These are phyloP conservation scores for Clunio marinus DNA, from an alignment of 2,888 invertebrate genomes.

Conservation along the genomic window DNA sequence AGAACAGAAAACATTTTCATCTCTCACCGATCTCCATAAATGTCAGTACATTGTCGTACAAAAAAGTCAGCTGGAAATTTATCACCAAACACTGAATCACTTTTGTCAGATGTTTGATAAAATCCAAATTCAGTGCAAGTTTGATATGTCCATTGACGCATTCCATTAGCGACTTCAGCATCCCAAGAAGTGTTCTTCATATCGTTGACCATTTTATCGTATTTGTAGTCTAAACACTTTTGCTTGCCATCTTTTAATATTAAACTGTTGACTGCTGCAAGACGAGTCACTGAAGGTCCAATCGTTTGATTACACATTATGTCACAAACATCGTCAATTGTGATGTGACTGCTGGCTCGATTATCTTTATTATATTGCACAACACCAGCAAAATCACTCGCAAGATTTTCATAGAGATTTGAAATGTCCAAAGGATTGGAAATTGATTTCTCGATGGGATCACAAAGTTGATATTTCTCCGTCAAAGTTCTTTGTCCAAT, in stretches of 20 bases:
- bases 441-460: constrained; percentile 63
- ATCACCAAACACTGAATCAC: constrained; percentile 63
- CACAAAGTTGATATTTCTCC: constrained; percentile 71
- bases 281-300: constrained; percentile 61
- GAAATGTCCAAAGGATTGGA: constrained; percentile 62
- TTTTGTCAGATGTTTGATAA: constrained; percentile 75
- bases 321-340: constrained; percentile 76
- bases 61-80: constrained; percentile 73
- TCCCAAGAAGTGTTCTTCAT: constrained; percentile 66
- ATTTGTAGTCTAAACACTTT: constrained; percentile 79
- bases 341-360: constrained; percentile 67
- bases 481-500: constrained; percentile 63
- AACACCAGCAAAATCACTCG: constrained; percentile 81
- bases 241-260: constrained; percentile 62
- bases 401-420: constrained; percentile 76
- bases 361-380: constrained; percentile 96
- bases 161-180: constrained; percentile 62
- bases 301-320: constrained; percentile 63
- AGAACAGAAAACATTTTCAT: too few species aligned
- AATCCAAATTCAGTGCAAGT: constrained; percentile 96
- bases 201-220: constrained; percentile 67
- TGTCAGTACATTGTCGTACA: constrained; percentile 73
- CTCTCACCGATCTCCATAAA: constrained; percentile 76
- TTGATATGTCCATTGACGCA: constrained; percentile 89
- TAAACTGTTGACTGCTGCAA: constrained; percentile 69